Evolutionary conservation across 2,113 vertebrate species (phyloP), one percentile per base, ranked within the genome.

Genomic region (Rhinopomastus cyanomelas): DNA sequence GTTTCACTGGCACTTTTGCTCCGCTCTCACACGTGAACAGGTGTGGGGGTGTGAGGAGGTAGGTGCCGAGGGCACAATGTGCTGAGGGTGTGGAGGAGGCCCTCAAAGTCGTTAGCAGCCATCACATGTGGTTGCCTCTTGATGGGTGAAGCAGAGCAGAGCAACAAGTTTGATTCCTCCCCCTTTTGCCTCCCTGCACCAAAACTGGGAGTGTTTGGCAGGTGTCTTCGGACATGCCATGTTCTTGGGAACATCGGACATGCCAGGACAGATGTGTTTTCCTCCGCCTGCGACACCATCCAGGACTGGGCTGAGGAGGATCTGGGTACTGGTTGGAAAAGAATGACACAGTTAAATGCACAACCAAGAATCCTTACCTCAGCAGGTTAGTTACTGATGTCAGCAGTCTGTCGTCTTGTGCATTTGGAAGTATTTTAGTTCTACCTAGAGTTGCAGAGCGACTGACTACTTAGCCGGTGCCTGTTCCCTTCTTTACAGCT

Each of bases 91-190:
- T 42, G 39, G 39, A 42, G 39, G 39, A 17, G 2, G 1, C 30
- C 44, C 30, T 59, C 14, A 17, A 32, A 79, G 52, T 37, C n/a
- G 39, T n/a, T 32, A 30, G 52, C 62, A 36, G 68, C 23, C 46
- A 0, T 3, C 44, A 4, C 7, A 1, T 10, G 16, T n/a, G n/a
- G n/a, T 22, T 67, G 8, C 2, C 39, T 59, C 51, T 60, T 6
- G 49, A 18, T 29, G 30, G 49, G 21, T 29, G 30, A 57, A 60
- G 15, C 39, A 12, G 39, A 42, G 64, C 19, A 34, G 27, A 69
- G 36, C 32, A 51, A 15, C 32, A 26, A 55, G 34, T 25, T 60
- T 30, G 12, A 23, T 60, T 71, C 27, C 21, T 72, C 39, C 39
- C 7, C 27, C 2, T 65, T 19, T 79, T n/a, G 12, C 42, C 6